Base-by-base conservation (phyloP, 2,113 vertebrate species). In the Tragelaphus imberbis region DNA sequence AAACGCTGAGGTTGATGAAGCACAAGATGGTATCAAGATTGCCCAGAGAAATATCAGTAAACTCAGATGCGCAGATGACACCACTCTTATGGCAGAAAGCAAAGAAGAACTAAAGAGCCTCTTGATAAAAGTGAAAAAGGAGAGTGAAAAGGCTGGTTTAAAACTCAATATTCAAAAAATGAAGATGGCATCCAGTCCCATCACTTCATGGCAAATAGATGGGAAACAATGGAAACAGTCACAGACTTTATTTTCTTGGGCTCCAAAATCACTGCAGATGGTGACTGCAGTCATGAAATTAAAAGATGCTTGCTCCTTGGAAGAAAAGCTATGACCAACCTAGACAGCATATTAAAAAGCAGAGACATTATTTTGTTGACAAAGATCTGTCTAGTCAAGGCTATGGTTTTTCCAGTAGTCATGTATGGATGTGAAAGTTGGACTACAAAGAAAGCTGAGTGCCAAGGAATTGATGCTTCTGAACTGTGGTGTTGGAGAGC, bases 391-490 rank as follows among this genome's bases (percentile, higher is more conserved):
- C n/a, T 71, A 10, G 0, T 21, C 65, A 36, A 68, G 21, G n/a
- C n/a, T 71, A 36, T 36, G 65, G 19, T 36, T 36, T 71, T 71
- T 71, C n/a, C 65, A 36, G 17, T 36, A 21, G 65, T 71, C 65
- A 36, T 71, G 65, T 21, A 71, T 36, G 65, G n/a, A 36, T 71
- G 2, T 71, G 19, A 71, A n/a, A 23, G n/a, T 71, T 71, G 65
- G 65, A 23, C 65, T 71, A 12, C 19, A 71, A 6, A 36, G n/a
- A 71, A 71, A 71, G 4, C 65, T 71, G 19, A 71, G n/a, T 0
- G 0, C 65, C 0, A 1, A 71, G 19, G n/a, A 71, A 36, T 1
- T 36, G 65, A 36, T 71, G 65, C 19, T 71, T 71, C 19, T 23
- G 65, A 71, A 71, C 9, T 36, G n/a, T 71, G n/a, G 19, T 71